Percentiles rank a stretch among this genome's conserved stretches.
phyloP scores from a whole-genome alignment of 2,888 invertebrate species.

The Nomada fucata region DNA sequence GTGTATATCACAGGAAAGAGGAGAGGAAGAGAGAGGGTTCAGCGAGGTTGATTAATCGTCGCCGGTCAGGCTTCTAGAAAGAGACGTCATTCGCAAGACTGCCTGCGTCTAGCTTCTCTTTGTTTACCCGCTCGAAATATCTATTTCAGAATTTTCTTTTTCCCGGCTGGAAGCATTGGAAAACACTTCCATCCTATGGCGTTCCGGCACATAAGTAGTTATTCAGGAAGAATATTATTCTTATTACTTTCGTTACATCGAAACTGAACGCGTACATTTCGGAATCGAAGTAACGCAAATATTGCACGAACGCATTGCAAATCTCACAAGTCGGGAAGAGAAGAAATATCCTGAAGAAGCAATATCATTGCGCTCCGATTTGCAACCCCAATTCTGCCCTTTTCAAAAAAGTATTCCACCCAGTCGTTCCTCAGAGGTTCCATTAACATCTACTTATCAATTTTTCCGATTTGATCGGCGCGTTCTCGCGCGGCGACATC shows the following conservation, averaged over 20 bases:
- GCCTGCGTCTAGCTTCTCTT: constrained; percentile 72
- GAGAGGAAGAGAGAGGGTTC: constrained; percentile 54
- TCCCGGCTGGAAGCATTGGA: constrained; percentile 3
- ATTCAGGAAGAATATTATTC: no score
- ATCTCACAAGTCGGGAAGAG: neutral
- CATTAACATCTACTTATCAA: constrained; percentile 40
- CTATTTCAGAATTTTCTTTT: constrained; percentile 32
- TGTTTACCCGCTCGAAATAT: constrained; percentile 66
- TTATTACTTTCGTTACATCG: no score
- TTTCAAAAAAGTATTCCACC: neutral
- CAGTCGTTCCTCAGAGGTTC: neutral
- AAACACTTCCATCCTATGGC: neutral
- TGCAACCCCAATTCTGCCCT: neutral
- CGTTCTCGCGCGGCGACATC: neutral
- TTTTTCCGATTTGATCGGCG: constrained; percentile 10
- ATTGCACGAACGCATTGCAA: neutral
- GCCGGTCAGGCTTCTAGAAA: constrained; percentile 67
- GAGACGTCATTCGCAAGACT: constrained; percentile 73
- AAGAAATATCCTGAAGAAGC: no score
- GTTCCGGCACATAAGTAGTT: no score
- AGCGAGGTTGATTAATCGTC: constrained; percentile 75
- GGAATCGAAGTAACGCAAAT: no score
- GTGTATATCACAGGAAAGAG: constrained; percentile 66
- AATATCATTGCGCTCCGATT: no score
- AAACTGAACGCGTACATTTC: no score